These are phyloP conservation scores for Tetragonula carbonaria DNA, from an alignment of 2,888 invertebrate genomes.

Conservation along the genomic window DNA sequence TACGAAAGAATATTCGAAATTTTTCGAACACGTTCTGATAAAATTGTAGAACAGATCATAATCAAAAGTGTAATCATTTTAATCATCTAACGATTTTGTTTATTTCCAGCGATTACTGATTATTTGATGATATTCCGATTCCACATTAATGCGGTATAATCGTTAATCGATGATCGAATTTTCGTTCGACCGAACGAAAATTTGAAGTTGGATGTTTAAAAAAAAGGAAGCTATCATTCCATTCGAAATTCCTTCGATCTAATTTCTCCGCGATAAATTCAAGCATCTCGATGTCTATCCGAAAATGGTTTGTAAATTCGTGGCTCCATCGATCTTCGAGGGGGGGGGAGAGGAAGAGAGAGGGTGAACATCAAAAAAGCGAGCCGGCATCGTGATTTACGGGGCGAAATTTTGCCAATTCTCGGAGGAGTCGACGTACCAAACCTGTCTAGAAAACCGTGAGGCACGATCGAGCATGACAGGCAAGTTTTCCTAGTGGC, in stretches of 20 bases:
- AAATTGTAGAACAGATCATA: no score
- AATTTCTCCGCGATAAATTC: neutral
- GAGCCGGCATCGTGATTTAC: constrained; percentile 54
- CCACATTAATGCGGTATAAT: no score
- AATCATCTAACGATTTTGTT: no score
- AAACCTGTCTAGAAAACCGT: constrained; percentile 61
- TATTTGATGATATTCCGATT: no score
- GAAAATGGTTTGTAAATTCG: neutral
- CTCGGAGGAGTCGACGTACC: constrained; percentile 49
- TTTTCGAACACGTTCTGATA: no score
- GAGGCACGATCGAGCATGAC: constrained; percentile 68
- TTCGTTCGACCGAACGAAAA: no score
- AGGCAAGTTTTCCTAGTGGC: constrained; percentile 50
- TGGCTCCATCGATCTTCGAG: neutral
- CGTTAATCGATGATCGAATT: no score
- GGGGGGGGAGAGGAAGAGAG: neutral
- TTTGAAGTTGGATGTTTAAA: no score
- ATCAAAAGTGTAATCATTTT: no score
- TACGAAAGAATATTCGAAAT: no score
- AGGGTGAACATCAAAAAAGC: constrained; percentile 32
- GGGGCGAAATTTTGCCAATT: constrained; percentile 49
- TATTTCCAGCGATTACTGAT: no score
- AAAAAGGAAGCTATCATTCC: no score
- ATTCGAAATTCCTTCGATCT: neutral
- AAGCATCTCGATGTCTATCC: neutral